A percentile compares a stretch with the other conserved stretches of the same genome.
Conservation (phyloP, 2,797 vertebrate genomes). For the Platyrinchus mystaceus region DNA sequence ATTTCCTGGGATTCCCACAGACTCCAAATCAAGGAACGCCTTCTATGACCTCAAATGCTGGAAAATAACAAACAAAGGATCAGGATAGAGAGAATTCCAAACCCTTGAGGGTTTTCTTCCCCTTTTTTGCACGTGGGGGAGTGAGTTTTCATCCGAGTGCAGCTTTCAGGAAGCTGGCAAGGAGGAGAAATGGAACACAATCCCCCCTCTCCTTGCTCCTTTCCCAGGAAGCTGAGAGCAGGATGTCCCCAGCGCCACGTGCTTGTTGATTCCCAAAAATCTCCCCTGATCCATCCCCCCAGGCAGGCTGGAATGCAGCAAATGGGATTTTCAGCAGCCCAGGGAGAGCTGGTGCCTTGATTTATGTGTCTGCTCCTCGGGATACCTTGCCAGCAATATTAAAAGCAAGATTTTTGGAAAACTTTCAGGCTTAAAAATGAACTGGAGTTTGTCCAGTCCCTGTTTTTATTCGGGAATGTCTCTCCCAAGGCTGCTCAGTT, state of each 20-base stretch:
- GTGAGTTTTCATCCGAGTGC: neutral
- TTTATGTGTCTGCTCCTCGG: slow-evolving; percentile 47
- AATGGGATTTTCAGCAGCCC: slow-evolving; percentile 12
- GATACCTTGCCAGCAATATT: slow-evolving; percentile 52
- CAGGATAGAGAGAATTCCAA: neutral
- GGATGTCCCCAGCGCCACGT: neutral
- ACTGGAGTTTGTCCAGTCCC: slow-evolving; percentile 53
- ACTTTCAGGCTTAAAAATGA: slow-evolving; percentile 70
- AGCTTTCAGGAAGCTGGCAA: neutral
- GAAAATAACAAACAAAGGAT: neutral
- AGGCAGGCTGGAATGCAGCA: neutral
- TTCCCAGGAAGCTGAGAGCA: neutral
- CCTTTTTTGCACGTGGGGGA: neutral
- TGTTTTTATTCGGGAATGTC: slow-evolving; percentile 55
- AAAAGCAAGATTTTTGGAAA: slow-evolving; percentile 67
- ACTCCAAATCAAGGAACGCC: neutral
- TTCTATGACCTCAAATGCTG: neutral
- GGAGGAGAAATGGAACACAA: neutral
- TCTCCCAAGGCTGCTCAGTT: slow-evolving; percentile 54
- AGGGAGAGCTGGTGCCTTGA: slow-evolving; percentile 15
- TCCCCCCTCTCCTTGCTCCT: neutral
- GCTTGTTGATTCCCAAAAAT: neutral
- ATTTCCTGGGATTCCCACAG: neutral
- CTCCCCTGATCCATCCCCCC: neutral
- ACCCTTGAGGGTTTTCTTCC: neutral